Conservation (phyloP, 2,797 vertebrate species). For the Eremophila alpestris region DNA sequence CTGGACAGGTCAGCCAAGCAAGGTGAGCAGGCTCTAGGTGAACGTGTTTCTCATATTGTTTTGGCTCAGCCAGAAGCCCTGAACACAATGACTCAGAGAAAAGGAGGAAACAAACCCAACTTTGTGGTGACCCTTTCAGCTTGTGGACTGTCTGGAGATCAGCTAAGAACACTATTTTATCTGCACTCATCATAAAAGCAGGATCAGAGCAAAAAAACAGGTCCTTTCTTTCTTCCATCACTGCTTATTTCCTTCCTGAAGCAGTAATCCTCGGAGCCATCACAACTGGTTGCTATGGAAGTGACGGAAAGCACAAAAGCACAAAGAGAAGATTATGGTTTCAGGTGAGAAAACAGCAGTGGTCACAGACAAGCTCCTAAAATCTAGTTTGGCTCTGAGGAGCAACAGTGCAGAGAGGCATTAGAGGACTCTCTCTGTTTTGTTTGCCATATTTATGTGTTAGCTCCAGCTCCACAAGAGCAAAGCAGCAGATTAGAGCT, state of each 20-base stretch:
- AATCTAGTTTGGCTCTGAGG: background rate
- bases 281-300: conserved; percentile 63
- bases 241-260: conserved; percentile 43
- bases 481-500: background rate
- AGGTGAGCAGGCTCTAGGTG: conserved; percentile 21
- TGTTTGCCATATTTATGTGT: background rate
- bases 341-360: conserved; percentile 51
- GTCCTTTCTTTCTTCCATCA: background rate
- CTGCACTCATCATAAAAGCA: background rate
- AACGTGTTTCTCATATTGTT: background rate
- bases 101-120: conserved; percentile 7
- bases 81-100: background rate
- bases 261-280: background rate
- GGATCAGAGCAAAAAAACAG: background rate
- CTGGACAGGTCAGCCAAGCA: conserved; percentile 14
- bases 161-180: background rate
- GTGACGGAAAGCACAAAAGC: conserved; percentile 44
- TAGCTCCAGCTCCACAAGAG: background rate
- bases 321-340: conserved; percentile 53
- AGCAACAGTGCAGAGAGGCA: background rate
- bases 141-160: background rate
- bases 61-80: background rate
- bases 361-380: background rate
- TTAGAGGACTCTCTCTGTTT: background rate
- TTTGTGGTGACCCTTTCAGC: background rate